Base-by-base conservation (phyloP, 2,888 invertebrate species). In the Nebria brevicollis region DNA sequence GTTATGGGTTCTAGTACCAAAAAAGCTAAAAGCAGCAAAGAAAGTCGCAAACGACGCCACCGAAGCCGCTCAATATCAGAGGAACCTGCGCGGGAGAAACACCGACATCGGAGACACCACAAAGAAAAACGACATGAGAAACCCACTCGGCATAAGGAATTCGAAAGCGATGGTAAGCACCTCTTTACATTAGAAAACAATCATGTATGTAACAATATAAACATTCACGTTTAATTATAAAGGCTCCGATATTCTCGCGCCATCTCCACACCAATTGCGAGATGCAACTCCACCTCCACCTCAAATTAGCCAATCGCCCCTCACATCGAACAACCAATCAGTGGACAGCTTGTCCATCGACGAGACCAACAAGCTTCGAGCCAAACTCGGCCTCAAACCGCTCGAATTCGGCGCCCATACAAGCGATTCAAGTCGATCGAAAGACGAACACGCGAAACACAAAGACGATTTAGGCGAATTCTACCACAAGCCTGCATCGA, bases 341-440 rank as follows among this genome's bases (percentile, higher is more conserved):
- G 90, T 87, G 87, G 92, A 89, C 86, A 93, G 91, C 85, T 90
- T 97, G 20, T 96, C 96, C 0, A 92, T 97, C 74, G 94, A 94
- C 77, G 96, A 96, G 85, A 96, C 96, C 5, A 98, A 98, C 89
- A 95, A 94, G 84, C 90, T 99, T 11, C 92, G 99, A 86, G 96
- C 96, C 1, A 97, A 98, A 88, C 92, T 99, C 34, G 99, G 99
- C 0, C 90, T 99, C 64, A 98, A 97, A 87, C 99, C 98, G 0
- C 90, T 99, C 3, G 95, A 97, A 85, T 90, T 95, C 0, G 89
- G 85, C 86, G 89, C 84, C n/a, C 68, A 83, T 15, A 83, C 84
- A 8, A 82, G 80, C 68, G 54, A 78, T 11, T 78, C 78, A 66
- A 81, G 75, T 13, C 91, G 91, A 84, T 88, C 91, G 84, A 91